A percentile compares a stretch with the other conserved stretches of the same genome.
These are phyloP conservation scores for Leucoraja ocellata DNA, from an alignment of 2,797 vertebrate genomes.

Conservation along the genomic window DNA sequence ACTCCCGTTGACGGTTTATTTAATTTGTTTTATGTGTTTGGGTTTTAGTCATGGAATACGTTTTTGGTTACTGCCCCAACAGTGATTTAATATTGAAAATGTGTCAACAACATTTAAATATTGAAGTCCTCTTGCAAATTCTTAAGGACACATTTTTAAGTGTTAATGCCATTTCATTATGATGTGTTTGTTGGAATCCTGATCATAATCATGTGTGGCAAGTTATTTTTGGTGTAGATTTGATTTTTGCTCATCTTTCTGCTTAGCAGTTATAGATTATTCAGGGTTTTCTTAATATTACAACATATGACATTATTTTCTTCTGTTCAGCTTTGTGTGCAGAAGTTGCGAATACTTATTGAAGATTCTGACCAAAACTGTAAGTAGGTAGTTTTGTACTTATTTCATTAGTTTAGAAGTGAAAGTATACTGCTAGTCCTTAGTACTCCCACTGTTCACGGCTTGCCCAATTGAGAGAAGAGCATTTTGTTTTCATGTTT, in stretches of 20 bases:
- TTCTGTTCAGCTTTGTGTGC: constrained; percentile 83
- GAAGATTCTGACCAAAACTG: constrained; percentile 99
- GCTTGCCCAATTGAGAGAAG: too few relatives aligned
- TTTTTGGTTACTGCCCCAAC: neutral
- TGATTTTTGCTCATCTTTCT: neutral
- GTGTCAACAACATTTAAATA: neutral
- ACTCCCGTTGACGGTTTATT: neutral
- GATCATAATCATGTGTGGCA: neutral
- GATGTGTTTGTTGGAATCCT: neutral
- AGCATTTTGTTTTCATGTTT: too few relatives aligned
- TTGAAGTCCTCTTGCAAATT: neutral
- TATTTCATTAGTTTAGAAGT: neutral
- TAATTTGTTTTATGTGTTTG: neutral
- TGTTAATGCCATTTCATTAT: neutral
- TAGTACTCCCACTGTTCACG: too few relatives aligned
- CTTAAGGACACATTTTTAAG: neutral
- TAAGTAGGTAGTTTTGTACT: constrained; percentile 62
- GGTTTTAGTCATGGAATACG: neutral
- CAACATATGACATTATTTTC: neutral
- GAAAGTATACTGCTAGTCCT: neutral
- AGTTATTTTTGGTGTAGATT: neutral
- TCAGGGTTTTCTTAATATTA: neutral
- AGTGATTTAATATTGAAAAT: neutral
- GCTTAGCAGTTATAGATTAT: neutral
- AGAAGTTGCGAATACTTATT: constrained; percentile 96